Evolutionary conservation across 1,140 invertebrate genomes (phyloP).

Genomic region (Eulimnadia texana): DNA sequence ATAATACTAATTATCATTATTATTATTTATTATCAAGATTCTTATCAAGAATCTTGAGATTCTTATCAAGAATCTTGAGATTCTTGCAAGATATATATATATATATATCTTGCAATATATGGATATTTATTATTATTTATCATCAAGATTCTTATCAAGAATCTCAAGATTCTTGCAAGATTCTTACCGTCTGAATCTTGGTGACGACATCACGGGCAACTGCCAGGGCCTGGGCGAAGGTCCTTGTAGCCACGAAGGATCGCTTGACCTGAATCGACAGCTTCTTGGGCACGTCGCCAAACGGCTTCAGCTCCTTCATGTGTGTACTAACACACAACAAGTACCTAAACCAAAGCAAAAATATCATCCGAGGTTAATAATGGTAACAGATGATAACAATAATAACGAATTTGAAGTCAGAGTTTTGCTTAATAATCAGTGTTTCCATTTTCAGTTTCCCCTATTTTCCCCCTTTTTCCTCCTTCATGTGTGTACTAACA

Average conservation of each 20-base stretch:
- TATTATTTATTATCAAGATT: too few relatives aligned
- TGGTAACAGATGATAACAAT: too few relatives aligned
- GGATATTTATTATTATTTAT: neutral
- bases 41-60: too few relatives aligned
- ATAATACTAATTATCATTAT: too few relatives aligned
- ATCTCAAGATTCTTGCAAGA: neutral
- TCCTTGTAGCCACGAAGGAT: slow-evolving; percentile 84
- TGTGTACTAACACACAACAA: slow-evolving; percentile 71
- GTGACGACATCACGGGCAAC: slow-evolving; percentile 68
- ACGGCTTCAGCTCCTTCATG: slow-evolving; percentile 84
- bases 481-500: slow-evolving; percentile 76
- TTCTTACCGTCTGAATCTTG: slow-evolving; percentile 55
- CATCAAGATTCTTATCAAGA: neutral
- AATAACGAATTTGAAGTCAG: too few relatives aligned
- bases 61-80: too few relatives aligned
- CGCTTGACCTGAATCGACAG: slow-evolving; percentile 72
- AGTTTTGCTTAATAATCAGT: too few relatives aligned
- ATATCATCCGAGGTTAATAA: too few relatives aligned
- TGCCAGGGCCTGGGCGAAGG: slow-evolving; percentile 74
- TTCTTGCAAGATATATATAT: too few relatives aligned
- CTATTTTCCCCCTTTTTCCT: too few relatives aligned
- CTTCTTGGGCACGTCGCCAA: slow-evolving; percentile 85
- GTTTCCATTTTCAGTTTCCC: too few relatives aligned
- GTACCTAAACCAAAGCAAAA: slow-evolving; percentile 44
- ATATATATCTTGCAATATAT: neutral